Base-by-base conservation (phyloP, 2,888 invertebrate species). In the Acrobasis repandana region DNA sequence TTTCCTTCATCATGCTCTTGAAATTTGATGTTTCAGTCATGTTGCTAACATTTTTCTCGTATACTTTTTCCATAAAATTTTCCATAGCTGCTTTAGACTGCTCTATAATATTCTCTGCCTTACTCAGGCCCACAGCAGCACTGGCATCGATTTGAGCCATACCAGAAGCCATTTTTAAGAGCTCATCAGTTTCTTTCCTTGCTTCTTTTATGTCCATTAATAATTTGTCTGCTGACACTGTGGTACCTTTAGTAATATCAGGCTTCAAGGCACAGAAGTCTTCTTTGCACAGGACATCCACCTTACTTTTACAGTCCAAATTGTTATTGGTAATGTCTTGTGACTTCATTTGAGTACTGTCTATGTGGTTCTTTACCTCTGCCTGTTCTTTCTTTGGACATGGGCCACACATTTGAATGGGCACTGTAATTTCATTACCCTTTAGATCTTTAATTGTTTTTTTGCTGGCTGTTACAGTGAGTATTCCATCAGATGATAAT, bases 401-500 rank as follows among this genome's bases (percentile, higher is more conserved):
- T 0, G 62, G 60, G 18, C 70, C 73, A 62, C 75, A 74, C 56
- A 77, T 67, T 65, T 76, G 70, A 16, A 85, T 82, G 3, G 80
- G 83, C 9, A 85, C 73, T 47, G 73, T 67, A 63, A 75, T 79
- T 73, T 79, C 83, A 4, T 63, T 67, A 18, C 61, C 64, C 36
- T 63, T 69, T 1, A 63, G 61, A n/a, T 60, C 50, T 57, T 60
- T 68, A 43, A 68, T 14, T 1, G 47, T 9, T 46, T n/a, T 66
- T 63, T 72, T 82, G 15, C 67, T 66, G 9, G 79, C 81, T 54
- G 67, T 72, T 16, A 85, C 70, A 18, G 63, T 76, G 0, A 85
- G 70, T 6, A 84, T 65, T 9, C 83, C 83, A 54, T 85, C 84
- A 28, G 82, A 75, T 14, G 84, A 82, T 56, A 84, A 64, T 8